Percentiles rank a stretch among this genome's conserved stretches.
Conservation (phyloP, 2,888 invertebrate genomes). For the Chrysolina oricalcia region DNA sequence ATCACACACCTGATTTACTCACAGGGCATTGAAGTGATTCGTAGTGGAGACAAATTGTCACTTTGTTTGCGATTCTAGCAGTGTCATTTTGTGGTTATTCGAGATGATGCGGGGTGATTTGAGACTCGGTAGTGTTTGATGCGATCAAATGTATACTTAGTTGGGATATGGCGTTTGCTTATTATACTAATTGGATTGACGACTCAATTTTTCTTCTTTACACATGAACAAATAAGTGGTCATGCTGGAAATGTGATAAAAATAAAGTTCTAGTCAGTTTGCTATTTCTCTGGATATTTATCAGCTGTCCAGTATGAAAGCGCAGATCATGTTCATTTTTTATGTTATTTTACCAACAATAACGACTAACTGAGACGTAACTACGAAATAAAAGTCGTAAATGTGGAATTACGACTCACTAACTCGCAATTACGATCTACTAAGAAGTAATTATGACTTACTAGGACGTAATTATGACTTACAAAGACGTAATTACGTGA, state of each 20-base stretch:
- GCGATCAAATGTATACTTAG: background rate
- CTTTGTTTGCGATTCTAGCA: conserved; percentile 2
- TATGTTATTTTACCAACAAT: too few relatives aligned
- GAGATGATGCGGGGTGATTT: conserved; percentile 19
- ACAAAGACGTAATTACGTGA: too few relatives aligned
- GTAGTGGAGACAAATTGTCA: conserved; percentile 27
- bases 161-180: background rate
- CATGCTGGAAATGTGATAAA: background rate
- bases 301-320: too few relatives aligned
- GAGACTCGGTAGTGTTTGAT: conserved; percentile 9
- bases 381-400: too few relatives aligned
- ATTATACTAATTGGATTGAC: conserved; percentile 4
- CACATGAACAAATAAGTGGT: background rate
- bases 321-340: too few relatives aligned
- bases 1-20: conserved; percentile 29
- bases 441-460: too few relatives aligned
- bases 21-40: conserved; percentile 1
- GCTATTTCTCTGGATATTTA: too few relatives aligned
- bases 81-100: conserved; percentile 15
- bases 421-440: too few relatives aligned
- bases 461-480: too few relatives aligned
- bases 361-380: too few relatives aligned
- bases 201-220: background rate
- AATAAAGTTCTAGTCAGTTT: too few relatives aligned
- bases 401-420: too few relatives aligned